Conservation (phyloP, 1,140 invertebrate genomes). For the Periplaneta americana region DNA sequence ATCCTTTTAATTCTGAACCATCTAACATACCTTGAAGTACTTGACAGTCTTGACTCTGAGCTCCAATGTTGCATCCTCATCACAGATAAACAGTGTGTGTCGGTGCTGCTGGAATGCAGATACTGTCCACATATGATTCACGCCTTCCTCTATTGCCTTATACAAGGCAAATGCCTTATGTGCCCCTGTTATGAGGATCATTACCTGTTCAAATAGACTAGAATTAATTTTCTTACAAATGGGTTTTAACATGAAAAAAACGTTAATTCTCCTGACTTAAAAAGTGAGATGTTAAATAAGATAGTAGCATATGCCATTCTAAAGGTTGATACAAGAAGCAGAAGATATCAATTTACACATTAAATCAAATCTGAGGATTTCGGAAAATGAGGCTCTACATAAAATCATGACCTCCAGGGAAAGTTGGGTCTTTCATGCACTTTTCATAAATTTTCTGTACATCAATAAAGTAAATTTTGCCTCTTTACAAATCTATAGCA, state of each 20-base stretch:
- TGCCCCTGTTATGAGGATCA: conserved; percentile 97
- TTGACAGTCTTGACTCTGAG: conserved; percentile 97
- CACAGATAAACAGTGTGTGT: conserved; percentile 88
- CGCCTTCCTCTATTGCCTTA: conserved; percentile 92
- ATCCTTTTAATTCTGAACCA: not conserved
- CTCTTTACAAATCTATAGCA: too few species aligned
- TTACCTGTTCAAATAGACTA: conserved; percentile 54
- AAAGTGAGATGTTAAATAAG: too few species aligned
- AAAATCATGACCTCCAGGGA: too few species aligned
- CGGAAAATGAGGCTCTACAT: too few species aligned
- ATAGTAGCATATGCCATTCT: too few species aligned
- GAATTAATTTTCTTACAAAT: not conserved
- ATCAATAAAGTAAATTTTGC: too few species aligned
- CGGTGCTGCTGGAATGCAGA: conserved; percentile 97
- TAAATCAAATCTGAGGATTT: too few species aligned
- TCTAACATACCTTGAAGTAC: conserved; percentile 85
- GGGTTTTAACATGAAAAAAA: not conserved
- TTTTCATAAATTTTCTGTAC: too few species aligned
- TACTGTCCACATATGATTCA: conserved; percentile 99
- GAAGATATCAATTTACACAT: too few species aligned
- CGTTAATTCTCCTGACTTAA: too few species aligned
- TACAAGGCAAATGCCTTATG: conserved; percentile 96
- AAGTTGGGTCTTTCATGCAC: too few species aligned
- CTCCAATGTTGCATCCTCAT: conserved; percentile 97
- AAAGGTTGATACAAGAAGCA: too few species aligned